Evolutionary conservation across 1,140 invertebrate species (phyloP).

Genomic region (Akabosia matsudoensis): DNA sequence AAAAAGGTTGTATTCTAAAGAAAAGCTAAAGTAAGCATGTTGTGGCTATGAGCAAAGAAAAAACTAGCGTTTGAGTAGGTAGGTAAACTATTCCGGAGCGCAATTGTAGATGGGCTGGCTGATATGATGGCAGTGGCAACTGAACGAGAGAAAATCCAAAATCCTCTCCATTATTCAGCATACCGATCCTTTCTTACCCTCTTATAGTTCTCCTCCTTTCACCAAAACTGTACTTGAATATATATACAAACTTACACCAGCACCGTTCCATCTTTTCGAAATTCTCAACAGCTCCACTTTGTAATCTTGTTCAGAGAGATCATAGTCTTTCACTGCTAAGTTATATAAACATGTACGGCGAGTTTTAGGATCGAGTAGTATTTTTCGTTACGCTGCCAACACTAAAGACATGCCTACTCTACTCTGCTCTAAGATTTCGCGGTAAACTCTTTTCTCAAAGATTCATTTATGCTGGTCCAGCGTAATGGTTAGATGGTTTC

Average conservation of each 20-base stretch:
- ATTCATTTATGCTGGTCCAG: too few species aligned
- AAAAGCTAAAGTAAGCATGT: background rate
- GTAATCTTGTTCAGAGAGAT: slow-evolving; percentile 14
- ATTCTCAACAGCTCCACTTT: slow-evolving; percentile 20
- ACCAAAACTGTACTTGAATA: background rate
- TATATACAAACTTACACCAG: background rate
- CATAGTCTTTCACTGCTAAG: slow-evolving; percentile 20
- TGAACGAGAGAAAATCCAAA: slow-evolving; percentile 33
- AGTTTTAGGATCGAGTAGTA: too few species aligned
- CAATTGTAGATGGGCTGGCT: too few species aligned
- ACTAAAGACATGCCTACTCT: too few species aligned
- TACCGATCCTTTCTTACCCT: background rate
- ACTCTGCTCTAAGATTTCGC: too few species aligned
- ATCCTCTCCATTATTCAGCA: slow-evolving; percentile 40
- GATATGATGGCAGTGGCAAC: background rate
- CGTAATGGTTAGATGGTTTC: too few species aligned
- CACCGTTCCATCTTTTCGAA: background rate
- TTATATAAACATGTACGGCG: too few species aligned
- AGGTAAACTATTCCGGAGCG: too few species aligned
- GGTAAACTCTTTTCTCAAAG: too few species aligned
- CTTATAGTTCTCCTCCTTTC: background rate
- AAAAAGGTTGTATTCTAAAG: background rate
- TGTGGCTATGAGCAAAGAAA: too few species aligned
- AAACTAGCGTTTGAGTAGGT: too few species aligned
- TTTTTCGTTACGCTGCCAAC: too few species aligned